Evolutionary conservation across 2,888 invertebrate genomes (phyloP).

Genomic region (Lysandra coridon): DNA sequence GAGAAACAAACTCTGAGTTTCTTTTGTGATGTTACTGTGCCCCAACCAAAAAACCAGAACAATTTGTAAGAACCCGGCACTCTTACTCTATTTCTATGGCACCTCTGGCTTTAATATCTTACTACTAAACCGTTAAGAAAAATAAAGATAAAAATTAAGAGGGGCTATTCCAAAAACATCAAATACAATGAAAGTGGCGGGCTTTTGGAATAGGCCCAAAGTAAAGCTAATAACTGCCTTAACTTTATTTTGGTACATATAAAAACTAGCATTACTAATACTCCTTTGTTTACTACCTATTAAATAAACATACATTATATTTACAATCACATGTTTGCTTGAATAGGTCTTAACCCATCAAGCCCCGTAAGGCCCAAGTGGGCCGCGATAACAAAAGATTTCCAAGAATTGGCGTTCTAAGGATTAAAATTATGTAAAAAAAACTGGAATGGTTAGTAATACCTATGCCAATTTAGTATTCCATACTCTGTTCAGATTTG

Average conservation of each 20-base stretch:
- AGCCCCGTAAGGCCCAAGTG: too few species aligned
- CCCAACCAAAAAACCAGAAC: neutral
- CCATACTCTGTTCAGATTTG: neutral
- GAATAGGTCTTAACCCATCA: too few species aligned
- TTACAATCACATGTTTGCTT: neutral
- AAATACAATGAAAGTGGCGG: neutral
- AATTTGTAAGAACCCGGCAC: neutral
- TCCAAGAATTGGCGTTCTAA: too few species aligned
- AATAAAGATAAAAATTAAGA: neutral
- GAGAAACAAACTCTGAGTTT: too few species aligned
- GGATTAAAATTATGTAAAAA: neutral
- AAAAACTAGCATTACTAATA: neutral
- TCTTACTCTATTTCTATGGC: neutral
- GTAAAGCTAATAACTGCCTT: constrained; percentile 7
- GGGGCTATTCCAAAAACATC: too few species aligned
- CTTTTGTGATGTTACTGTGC: neutral
- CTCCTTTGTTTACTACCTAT: neutral
- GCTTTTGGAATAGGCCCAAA: neutral
- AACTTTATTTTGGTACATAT: neutral
- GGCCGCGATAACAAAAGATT: too few species aligned
- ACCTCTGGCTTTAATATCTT: neutral
- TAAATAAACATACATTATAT: neutral
- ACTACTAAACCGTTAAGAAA: neutral
- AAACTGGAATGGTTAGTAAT: neutral
- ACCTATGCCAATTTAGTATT: neutral